Conservation (phyloP, 2,888 invertebrate species). For the Drosophila tanythrix region DNA sequence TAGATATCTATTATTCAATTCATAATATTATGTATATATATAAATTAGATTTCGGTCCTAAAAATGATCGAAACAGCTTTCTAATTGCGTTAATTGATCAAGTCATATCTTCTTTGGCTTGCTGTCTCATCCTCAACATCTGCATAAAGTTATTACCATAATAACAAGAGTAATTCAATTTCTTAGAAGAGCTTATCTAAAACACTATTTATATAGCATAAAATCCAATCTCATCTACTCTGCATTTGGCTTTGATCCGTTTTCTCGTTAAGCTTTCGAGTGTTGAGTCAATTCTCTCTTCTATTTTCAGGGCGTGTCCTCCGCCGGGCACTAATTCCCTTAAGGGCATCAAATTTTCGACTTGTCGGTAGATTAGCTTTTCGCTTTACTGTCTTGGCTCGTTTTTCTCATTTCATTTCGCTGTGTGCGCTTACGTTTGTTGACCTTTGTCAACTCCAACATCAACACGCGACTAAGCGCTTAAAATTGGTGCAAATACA, state of each 20-base stretch:
- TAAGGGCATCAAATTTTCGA: constrained; percentile 59
- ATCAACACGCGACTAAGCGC: constrained; percentile 76
- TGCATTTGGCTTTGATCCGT: background rate
- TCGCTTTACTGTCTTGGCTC: constrained; percentile 31
- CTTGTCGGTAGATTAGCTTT: constrained; percentile 57
- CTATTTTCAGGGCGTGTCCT: background rate
- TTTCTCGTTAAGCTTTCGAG: background rate
- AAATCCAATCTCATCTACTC: constrained; percentile 4
- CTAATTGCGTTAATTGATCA: background rate
- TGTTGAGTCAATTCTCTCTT: constrained; percentile 14
- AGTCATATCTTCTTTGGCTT: background rate
- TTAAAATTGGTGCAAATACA: constrained; percentile 73
- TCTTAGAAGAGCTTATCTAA: background rate
- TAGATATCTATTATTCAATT: background rate
- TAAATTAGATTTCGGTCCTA: background rate
- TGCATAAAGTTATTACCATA: background rate
- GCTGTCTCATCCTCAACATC: background rate
- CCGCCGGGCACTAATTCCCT: constrained; percentile 38
- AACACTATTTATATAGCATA: constrained; percentile 7
- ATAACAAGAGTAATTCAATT: constrained; percentile 4
- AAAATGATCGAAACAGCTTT: background rate
- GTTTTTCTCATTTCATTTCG: constrained; percentile 8
- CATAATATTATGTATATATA: background rate
- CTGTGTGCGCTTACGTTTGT: constrained; percentile 59
- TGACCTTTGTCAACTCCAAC: constrained; percentile 74